A percentile compares a stretch with the other conserved stretches of the same genome.
These are phyloP conservation scores for Scyliorhinus canicula DNA, from an alignment of 2,797 vertebrate species.

Conservation along the genomic window DNA sequence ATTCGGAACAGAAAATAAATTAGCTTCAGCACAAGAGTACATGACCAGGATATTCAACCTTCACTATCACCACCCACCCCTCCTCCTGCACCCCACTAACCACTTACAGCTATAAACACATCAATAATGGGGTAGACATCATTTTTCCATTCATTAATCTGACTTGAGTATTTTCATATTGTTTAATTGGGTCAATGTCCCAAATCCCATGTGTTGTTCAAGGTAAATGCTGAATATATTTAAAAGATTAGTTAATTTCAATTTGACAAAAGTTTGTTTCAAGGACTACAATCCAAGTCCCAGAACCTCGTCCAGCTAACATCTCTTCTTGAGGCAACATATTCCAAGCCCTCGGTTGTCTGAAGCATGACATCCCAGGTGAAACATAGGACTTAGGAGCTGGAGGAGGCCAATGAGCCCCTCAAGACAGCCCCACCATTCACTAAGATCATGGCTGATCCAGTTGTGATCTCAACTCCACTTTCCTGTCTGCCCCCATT, in stretches of 20 bases:
- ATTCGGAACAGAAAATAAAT: not conserved
- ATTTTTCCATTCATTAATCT: not conserved
- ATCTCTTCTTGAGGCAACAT: not conserved
- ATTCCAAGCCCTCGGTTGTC: not conserved
- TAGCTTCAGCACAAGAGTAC: not conserved
- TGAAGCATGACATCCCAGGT: not conserved
- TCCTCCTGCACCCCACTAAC: not conserved
- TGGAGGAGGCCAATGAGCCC: too few relatives aligned
- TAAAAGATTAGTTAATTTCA: not conserved
- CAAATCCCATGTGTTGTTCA: not conserved
- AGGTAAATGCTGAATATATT: conserved; percentile 8
- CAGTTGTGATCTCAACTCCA: too few relatives aligned
- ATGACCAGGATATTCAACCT: not conserved
- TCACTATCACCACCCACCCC: not conserved
- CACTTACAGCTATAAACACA: not conserved
- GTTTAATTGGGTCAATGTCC: not conserved
- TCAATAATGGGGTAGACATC: not conserved
- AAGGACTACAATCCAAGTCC: not conserved
- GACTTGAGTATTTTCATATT: not conserved
- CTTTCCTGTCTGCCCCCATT: too few relatives aligned
- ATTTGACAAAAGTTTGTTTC: not conserved
- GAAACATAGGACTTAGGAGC: not conserved
- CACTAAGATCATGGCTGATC: too few relatives aligned
- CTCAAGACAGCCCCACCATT: too few relatives aligned
- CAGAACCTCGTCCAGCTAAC: not conserved